Evolutionary conservation across 1,140 invertebrate genomes (phyloP).

Genomic region (Sarcophaga bullata): DNA sequence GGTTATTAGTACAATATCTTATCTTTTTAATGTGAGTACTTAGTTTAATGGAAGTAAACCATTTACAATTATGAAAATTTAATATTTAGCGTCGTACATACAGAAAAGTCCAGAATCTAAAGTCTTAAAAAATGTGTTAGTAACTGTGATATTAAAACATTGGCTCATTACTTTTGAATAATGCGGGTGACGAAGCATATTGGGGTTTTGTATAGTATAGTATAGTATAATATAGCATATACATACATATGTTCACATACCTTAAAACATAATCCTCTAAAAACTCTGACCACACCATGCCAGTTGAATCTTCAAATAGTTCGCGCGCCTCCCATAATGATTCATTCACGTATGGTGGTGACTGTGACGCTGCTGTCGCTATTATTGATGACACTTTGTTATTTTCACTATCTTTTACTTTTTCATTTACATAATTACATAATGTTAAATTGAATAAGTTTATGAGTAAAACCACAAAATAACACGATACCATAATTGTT

Average conservation of each 20-base stretch:
- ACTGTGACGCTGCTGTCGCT: not conserved
- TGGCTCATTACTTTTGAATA: no score
- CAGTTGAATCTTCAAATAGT: conserved; percentile 42
- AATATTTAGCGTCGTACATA: no score
- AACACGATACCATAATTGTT: conserved; percentile 7
- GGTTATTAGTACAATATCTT: no score
- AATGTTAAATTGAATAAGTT: conserved; percentile 42
- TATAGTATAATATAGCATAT: no score
- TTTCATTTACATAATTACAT: conserved; percentile 42
- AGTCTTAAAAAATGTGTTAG: no score
- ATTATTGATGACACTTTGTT: not conserved
- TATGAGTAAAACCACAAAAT: conserved; percentile 40
- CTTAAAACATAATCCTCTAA: conserved; percentile 64
- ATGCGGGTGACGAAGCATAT: no score
- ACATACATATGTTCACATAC: conserved; percentile 42
- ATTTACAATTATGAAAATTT: no score
- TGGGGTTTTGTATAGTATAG: no score
- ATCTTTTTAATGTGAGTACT: no score
- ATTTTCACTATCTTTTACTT: not conserved
- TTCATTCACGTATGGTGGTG: conserved; percentile 52
- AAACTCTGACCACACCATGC: conserved; percentile 60
- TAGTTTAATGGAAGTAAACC: no score
- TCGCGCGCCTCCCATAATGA: conserved; percentile 46
- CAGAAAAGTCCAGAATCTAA: no score
- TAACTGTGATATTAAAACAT: no score